Conservation (phyloP, 2,888 invertebrate species). For the Lamproptera curius region DNA sequence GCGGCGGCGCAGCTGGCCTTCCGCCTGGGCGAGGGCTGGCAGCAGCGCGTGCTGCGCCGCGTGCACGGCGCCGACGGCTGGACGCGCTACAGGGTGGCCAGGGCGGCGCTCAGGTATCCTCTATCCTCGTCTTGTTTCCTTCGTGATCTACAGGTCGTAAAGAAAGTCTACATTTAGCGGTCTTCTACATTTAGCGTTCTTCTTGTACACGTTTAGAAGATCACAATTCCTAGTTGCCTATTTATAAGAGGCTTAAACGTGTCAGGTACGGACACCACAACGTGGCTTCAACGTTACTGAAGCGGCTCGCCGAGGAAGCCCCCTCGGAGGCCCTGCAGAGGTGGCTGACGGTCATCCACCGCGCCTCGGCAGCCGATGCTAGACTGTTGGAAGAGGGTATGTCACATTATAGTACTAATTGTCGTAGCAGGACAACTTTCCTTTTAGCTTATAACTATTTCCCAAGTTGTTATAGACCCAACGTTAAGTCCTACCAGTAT, state of each 20-base stretch:
- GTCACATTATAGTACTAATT: no score
- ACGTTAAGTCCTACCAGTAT: no score
- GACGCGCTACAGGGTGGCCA: constrained; percentile 91
- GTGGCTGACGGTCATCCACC: constrained; percentile 90
- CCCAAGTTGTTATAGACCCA: no score
- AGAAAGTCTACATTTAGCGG: no score
- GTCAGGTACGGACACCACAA: constrained; percentile 88
- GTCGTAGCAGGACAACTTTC: no score
- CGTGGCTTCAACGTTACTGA: constrained; percentile 82
- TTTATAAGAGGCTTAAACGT: no score
- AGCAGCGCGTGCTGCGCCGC: constrained; percentile 77
- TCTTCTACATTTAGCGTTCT: no score
- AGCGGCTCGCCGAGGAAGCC: constrained; percentile 81
- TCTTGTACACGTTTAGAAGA: no score
- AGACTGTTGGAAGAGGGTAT: constrained; percentile 76
- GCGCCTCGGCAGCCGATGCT: constrained; percentile 86
- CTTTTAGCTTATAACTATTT: no score
- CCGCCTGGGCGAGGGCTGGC: constrained; percentile 42
- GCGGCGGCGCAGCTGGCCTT: constrained; percentile 83
- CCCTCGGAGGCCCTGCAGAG: constrained; percentile 93
- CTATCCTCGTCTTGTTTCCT: no score
- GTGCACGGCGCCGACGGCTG: constrained; percentile 82
- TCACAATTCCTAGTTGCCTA: no score
- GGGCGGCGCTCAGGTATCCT: constrained; percentile 87
- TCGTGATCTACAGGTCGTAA: no score